Evolutionary conservation across 2,888 invertebrate species (phyloP).

Genomic region (Harpalus rufipes): DNA sequence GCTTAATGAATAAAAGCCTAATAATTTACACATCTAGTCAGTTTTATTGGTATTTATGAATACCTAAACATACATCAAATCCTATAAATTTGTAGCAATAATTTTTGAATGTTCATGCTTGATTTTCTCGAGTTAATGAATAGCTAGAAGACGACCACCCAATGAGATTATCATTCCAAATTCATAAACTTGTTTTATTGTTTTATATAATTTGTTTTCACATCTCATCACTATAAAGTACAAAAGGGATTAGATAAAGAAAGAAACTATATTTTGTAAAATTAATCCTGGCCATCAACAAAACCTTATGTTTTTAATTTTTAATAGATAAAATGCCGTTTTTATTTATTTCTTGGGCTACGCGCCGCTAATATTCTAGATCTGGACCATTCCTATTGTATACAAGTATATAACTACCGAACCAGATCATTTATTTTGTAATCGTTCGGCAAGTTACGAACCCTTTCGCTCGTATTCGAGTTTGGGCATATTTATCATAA

Average conservation of each 20-base stretch:
- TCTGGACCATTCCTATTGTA: too few relatives aligned
- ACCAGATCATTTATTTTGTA: too few relatives aligned
- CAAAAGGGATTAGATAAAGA: not conserved
- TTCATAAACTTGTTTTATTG: conserved; percentile 50
- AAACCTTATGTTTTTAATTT: too few relatives aligned
- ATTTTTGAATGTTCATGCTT: conserved; percentile 47
- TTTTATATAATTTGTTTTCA: conserved; percentile 33
- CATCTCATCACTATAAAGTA: conserved; percentile 22
- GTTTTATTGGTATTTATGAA: conserved; percentile 50
- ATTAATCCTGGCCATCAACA: too few relatives aligned
- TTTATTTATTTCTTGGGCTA: too few relatives aligned
- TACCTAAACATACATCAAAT: conserved; percentile 40
- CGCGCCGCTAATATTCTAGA: too few relatives aligned
- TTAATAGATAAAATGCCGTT: too few relatives aligned
- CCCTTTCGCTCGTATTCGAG: too few relatives aligned
- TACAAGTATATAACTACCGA: too few relatives aligned
- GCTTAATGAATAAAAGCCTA: conserved; percentile 40
- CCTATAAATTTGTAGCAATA: conserved; percentile 44
- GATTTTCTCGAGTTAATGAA: conserved; percentile 36
- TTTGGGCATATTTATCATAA: too few relatives aligned
- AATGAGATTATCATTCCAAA: conserved; percentile 19
- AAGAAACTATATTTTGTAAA: not conserved
- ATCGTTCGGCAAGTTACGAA: too few relatives aligned
- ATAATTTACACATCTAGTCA: conserved; percentile 36
- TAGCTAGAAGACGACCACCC: conserved; percentile 24